Base-by-base conservation (phyloP, 64 coral and sea anemone species). In the Montipora cactus region DNA sequence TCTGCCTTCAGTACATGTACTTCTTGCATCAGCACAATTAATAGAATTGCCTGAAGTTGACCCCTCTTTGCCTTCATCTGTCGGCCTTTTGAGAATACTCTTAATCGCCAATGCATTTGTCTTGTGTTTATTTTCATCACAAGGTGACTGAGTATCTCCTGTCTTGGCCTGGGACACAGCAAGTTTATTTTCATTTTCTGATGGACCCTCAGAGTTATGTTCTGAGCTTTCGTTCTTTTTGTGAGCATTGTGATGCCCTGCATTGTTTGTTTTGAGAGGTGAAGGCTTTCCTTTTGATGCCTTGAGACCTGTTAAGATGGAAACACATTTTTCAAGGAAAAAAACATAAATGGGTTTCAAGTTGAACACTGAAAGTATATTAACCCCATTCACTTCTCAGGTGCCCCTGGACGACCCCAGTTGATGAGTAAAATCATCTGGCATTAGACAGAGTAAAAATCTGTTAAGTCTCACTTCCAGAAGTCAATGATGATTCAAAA, bases 181-280 rank as follows among this genome's bases (percentile, higher is more conserved):
- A 16, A 0, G 28, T 79, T 77, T 78, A 46, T 2, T 21, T 59
- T 16, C 72, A n/a, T 13, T 44, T n/a, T 44, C 21, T 44, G 44
- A 8, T 15, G 22, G 25, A 72, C 75, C 73, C 18, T 20, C 72
- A 67, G 49, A 25, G 50, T 45, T 58, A 46, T 8, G 9, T n/a
- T 87, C 49, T 49, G 19, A 1, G 0, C 66, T 87, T 48, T 57
- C 25, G 1, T 64, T 64, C 13, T 3, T 64, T 64, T 64, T 64
- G 13, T 7, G 13, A 64, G 13, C 61, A 64, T 64, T 12, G 13
- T 64, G 70, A 59, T 89, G 87, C 59, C 55, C 47, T 5, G 7
- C 74, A 58, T n/a, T 79, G 11, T 89, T 79, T 4, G 49, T 44
- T 47, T 86, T 86, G 47, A 49, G 82, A 50, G 67, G 82, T 18